Conservation (phyloP, 2,888 invertebrate species). For the Sminthurinus aureus region DNA sequence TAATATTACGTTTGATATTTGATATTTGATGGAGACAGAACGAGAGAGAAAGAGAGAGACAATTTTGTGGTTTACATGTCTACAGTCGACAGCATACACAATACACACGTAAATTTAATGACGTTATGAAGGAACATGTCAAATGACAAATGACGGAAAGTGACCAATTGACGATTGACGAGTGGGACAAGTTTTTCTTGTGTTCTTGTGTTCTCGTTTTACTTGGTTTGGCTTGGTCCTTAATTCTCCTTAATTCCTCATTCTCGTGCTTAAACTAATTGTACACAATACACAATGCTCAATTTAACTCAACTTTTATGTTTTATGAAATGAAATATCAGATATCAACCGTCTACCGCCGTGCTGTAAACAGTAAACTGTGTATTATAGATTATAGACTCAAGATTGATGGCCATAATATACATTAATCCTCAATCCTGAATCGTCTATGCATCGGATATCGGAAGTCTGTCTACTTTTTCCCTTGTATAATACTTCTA, state of each 20-base stretch:
- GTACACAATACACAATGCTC: background rate
- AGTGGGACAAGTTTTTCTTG: constrained; percentile 35
- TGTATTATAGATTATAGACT: too few relatives aligned
- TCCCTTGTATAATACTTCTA: too few relatives aligned
- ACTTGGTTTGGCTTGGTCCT: background rate
- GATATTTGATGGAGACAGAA: too few relatives aligned
- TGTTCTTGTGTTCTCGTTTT: background rate
- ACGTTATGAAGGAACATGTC: too few relatives aligned
- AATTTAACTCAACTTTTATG: background rate
- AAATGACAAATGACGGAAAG: constrained; percentile 34
- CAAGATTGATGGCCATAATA: too few relatives aligned
- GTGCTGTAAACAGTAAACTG: too few relatives aligned
- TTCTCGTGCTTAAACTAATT: constrained; percentile 17
- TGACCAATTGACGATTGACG: constrained; percentile 38
- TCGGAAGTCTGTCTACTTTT: too few relatives aligned
- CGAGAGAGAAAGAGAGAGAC: background rate
- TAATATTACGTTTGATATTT: constrained; percentile 21
- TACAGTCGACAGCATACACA: background rate
- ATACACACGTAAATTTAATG: too few relatives aligned
- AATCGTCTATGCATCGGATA: too few relatives aligned
- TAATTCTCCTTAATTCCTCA: background rate
- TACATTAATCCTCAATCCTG: too few relatives aligned
- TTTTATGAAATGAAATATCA: background rate
- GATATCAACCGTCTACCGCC: background rate
- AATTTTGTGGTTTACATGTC: constrained; percentile 9